A percentile compares a stretch with the other conserved stretches of the same genome.
These are phyloP conservation scores for Ceratosolen fusciceps DNA, from an alignment of 1,140 invertebrate species.

Conservation along the genomic window DNA sequence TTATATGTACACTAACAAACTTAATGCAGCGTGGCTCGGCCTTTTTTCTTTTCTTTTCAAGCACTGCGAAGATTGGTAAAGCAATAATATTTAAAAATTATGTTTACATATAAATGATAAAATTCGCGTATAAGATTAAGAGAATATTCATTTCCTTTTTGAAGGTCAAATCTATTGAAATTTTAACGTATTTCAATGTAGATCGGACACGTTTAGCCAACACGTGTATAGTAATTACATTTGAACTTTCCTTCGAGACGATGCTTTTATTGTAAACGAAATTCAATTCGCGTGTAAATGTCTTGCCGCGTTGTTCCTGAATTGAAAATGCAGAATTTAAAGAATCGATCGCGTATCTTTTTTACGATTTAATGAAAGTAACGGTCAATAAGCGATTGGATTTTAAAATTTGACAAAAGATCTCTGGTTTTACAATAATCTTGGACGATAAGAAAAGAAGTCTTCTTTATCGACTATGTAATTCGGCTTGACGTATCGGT, in stretches of 20 bases:
- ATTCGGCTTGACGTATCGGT: no score
- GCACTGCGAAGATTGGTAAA: constrained; percentile 29
- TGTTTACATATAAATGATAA: background rate
- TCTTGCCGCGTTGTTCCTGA: no score
- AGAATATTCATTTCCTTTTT: background rate
- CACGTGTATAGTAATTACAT: constrained; percentile 37
- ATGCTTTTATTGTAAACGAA: background rate
- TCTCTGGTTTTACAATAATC: no score
- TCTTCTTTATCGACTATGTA: no score
- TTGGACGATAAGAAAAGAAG: no score
- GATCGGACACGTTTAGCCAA: background rate
- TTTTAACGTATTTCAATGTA: background rate
- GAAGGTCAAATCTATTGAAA: background rate
- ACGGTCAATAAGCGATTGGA: no score
- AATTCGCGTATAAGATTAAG: background rate
- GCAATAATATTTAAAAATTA: background rate
- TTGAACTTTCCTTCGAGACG: constrained; percentile 27
- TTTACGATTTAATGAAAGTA: no score
- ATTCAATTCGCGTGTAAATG: no score
- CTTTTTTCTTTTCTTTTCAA: constrained; percentile 12
- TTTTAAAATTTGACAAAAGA: no score
- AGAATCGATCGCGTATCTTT: no score
- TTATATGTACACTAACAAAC: constrained; percentile 23
- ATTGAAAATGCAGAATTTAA: no score
- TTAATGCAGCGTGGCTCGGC: background rate